Evolutionary conservation across 2,797 vertebrate genomes (phyloP), one percentile per base, ranked within the genome.

Genomic region (Darevskia mixta): DNA sequence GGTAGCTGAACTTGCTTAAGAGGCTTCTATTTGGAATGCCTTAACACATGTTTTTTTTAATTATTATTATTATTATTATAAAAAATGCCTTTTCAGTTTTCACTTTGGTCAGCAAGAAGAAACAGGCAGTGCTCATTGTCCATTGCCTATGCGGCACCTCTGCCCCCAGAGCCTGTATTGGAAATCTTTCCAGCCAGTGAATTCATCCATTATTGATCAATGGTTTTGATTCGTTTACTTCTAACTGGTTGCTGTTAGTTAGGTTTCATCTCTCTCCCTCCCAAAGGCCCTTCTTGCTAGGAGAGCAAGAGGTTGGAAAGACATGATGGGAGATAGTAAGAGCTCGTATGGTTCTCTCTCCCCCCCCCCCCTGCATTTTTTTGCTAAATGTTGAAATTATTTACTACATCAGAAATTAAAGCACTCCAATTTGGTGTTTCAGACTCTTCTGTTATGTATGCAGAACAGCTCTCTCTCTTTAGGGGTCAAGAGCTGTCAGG

Each of bases 121-220:
- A 49, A 67, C 29, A 32, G 7, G 43, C 15, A 71, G 15, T 43
- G 29, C 69, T 86, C 18, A 38, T 20, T 1, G 45, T 43, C 64
- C 25, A 49, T 38, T 69, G 38, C 79, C n/a, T 38, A 5, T 4
- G 29, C 38, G 11, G 15, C 64, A 11, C 45, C 45, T 20, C 43
- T 55, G 13, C 43, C 23, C 76, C 43, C 35, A 45, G 23, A 79
- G 64, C 8, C 32, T 69, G 69, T 49, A 64, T 7, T 79, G 75
- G 76, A 86, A 45, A 79, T 20, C 32, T 69, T 79, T 79, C 77
- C 38, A 71, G 79, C 76, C 35, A 86, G 45, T 27, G 35, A 55
- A 71, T 79, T 79, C 77, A 79, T 79, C 67, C 27, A 86, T 69
- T 71, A 86, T 27, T 71, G 76, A 86, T 71, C 77, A 86, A 71